Conservation (phyloP, 2,888 invertebrate genomes). For the Oligia strigilis region DNA sequence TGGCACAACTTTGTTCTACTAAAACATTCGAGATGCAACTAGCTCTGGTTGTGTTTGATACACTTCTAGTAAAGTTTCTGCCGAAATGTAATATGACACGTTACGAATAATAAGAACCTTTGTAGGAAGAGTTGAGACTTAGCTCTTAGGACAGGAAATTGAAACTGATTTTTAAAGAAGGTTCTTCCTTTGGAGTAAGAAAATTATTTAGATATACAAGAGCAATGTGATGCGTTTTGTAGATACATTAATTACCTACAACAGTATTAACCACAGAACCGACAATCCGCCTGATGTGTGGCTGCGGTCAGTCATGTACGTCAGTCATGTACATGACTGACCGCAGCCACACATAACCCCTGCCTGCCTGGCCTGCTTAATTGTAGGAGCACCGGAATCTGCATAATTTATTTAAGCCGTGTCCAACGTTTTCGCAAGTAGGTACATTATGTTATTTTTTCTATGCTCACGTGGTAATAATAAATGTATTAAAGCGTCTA, state of each 20-base stretch:
- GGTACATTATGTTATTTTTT: neutral
- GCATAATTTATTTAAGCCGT: slow-evolving; percentile 1
- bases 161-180: neutral
- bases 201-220: neutral
- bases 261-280: slow-evolving; percentile 9
- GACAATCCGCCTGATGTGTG: no score
- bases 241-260: neutral
- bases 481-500: slow-evolving; percentile 7
- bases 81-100: neutral
- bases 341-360: no score
- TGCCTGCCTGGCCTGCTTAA: neutral
- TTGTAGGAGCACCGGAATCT: neutral
- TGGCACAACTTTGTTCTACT: slow-evolving; percentile 26
- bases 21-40: slow-evolving; percentile 31
- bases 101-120: neutral
- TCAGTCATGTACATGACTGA: neutral
- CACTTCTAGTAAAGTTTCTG: neutral
- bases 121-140: neutral
- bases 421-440: neutral
- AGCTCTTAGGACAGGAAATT: neutral
- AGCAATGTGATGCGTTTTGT: neutral
- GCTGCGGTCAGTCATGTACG: slow-evolving; percentile 3
- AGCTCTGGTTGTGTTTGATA: slow-evolving; percentile 8
- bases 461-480: neutral
- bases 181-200: neutral